Base-by-base conservation (phyloP, 2,888 invertebrate genomes). In the Meteorus colon region DNA sequence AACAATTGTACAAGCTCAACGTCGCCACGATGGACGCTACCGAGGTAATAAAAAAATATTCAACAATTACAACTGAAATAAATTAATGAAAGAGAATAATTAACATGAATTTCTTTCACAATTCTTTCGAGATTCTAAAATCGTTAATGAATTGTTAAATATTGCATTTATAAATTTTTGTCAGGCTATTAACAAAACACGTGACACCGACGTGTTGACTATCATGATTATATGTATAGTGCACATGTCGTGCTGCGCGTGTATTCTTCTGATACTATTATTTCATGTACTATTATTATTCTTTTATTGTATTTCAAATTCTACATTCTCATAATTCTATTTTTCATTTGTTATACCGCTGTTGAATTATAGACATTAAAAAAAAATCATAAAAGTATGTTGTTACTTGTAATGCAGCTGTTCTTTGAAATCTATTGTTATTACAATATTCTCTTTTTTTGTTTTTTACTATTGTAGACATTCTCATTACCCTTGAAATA, bases 291-390 rank as follows among this genome's bases (percentile, higher is more conserved):
- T 31, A 48, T 65, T 41, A 37, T 66, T 48, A 16, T 41, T 27
- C 6, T n/a, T 31, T 45, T 45, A 10, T 45, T 63, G 55, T 37
- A 41, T 37, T 63, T 62, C 73, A 68, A 59, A 74, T 59, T 69
- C 29, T 59, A 27, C 69, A 16, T 37, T 51, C n/a, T 62, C 51
- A 65, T 24, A 29, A 59, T 74, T 74, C 75, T 76, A 73, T 78
- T 79, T 78, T 79, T 79, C 76, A 79, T 74, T 65, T 41, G 75
- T 75, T 79, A 81, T 81, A 80, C 74, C 77, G 77, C 80, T 79
- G 77, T 76, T 74, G 78, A 81, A 80, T 80, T 80, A 80, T 80
- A 55, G 1, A 19, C 4, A 55, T 19, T 29, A 3, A n/a, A 34
- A 60, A 60, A 24, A 45, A 71, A 71, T 59, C 19, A 69, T 19